Evolutionary conservation across 2,797 vertebrate species (phyloP).

Genomic region (Acrossocheilus fasciatus): DNA sequence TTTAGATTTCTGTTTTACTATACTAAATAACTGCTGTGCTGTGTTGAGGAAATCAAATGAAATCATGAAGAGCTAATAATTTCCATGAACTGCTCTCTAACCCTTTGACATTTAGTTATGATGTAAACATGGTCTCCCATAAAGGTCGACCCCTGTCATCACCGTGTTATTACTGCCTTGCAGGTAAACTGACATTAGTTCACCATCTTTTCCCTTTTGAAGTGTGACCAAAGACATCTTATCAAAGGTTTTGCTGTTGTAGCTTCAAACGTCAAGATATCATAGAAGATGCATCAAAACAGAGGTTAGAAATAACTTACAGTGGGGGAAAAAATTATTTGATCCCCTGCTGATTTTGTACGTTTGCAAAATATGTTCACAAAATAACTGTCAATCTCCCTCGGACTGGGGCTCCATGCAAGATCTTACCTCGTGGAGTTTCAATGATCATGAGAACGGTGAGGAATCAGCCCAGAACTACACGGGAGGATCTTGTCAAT

Average conservation of each 20-base stretch:
- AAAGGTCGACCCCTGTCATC: constrained; percentile 48
- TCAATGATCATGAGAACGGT: too few species aligned
- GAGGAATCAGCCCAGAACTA: too few species aligned
- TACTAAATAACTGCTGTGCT: neutral
- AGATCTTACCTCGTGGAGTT: too few species aligned
- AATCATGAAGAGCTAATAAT: neutral
- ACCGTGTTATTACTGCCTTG: constrained; percentile 47
- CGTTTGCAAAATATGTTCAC: too few species aligned
- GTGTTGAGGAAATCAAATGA: neutral
- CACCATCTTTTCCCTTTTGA: constrained; percentile 26
- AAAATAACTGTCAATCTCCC: too few species aligned
- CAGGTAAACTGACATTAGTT: constrained; percentile 36
- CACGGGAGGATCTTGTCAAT: too few species aligned
- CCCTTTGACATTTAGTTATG: neutral
- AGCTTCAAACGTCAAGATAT: constrained; percentile 25
- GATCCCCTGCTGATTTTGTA: too few species aligned
- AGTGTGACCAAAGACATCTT: neutral
- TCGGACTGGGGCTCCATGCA: too few species aligned
- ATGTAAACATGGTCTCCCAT: neutral
- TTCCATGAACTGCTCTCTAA: neutral
- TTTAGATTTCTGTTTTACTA: neutral
- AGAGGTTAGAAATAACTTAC: neutral
- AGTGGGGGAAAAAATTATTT: too few species aligned
- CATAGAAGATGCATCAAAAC: neutral
- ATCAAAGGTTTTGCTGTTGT: constrained; percentile 1